Conservation (phyloP, 2,113 vertebrate species). For the Neodontobutis hainanensis region DNA sequence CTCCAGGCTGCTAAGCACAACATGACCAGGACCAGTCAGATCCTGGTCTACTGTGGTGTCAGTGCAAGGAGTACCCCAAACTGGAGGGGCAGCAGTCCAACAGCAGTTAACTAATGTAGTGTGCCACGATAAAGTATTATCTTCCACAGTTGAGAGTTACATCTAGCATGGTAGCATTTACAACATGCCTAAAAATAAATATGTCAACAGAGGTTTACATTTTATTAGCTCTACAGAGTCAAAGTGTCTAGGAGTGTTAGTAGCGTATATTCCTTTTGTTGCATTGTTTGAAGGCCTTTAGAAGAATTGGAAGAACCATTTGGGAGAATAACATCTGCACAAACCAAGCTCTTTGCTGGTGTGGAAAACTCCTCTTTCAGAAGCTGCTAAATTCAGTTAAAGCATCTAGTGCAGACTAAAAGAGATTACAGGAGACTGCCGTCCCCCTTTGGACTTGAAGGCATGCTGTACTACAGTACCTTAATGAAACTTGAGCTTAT, state of each 20-base stretch:
- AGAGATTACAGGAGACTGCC: conserved; percentile 27
- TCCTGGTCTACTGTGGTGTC: conserved; percentile 29
- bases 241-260: conserved; percentile 58
- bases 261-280: conserved; percentile 9
- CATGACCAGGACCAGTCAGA: conserved; percentile 25
- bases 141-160: conserved; percentile 40
- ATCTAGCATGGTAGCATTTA: conserved; percentile 29
- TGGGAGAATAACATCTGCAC: conserved; percentile 28
- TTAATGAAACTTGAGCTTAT: conserved; percentile 37
- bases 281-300: conserved; percentile 35
- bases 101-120: conserved; percentile 53
- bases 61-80: conserved; percentile 7
- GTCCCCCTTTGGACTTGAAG: conserved; percentile 37
- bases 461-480: conserved; percentile 52
- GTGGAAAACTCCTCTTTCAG: conserved; percentile 9
- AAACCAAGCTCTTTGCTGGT: background rate
- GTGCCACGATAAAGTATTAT: conserved; percentile 23
- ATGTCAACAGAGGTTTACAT: conserved; percentile 31
- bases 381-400: conserved; percentile 31
- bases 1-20: conserved; percentile 33
- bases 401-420: conserved; percentile 43
- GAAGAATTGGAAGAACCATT: conserved; percentile 48
- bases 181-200: conserved; percentile 64
- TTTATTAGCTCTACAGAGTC: conserved; percentile 38
- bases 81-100: conserved; percentile 51